Base-by-base conservation (phyloP, 2,888 invertebrate genomes). In the Platycheirus rosarum region DNA sequence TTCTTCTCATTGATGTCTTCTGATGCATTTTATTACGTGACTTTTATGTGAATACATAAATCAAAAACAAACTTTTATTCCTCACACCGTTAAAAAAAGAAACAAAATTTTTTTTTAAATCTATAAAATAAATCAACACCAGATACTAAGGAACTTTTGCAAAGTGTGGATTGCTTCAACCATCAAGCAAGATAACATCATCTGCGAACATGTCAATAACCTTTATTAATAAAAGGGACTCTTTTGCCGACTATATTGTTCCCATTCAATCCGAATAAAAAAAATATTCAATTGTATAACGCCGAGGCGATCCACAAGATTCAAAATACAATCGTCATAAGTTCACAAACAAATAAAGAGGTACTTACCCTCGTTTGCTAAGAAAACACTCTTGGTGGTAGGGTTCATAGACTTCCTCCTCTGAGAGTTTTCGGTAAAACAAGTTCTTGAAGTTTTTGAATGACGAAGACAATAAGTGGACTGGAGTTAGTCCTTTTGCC, bases 401-500 rank as follows among this genome's bases (percentile, higher is more conserved):
- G 48, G 82, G 84, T 84, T 78, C 71, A 78, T 82, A 74, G 68
- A 80, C 80, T 69, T 75, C 55, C 66, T 68, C 37, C 16, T 60
- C 26, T 60, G 16, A n/a, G 20, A 53, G 42, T 23, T 40, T 29
- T 37, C 44, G 46, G n/a, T n/a, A n/a, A 65, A 80, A 71, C 70
- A 42, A 57, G 71, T 74, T 78, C 40, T 40, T 16, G 14, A 2
- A 11, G 1, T 57, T 11, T 57, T 66, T 26, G 20, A 42, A 40
- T 51, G 42, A 40, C 48, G 9, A 57, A 37, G n/a, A 9, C 8
- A 37, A 20, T 9, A 8, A 7, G 26, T 26, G 26, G n/a, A 4
- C 23, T 32, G 18, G 44, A 53, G 29, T 46, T 53, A 8, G 29
- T n/a, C 32, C 46, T 53, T 73, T 57, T 62, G 62, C 63, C 63